phyloP scores from a whole-genome alignment of 2,888 invertebrate genomes.

The Cremastinae sp. region DNA sequence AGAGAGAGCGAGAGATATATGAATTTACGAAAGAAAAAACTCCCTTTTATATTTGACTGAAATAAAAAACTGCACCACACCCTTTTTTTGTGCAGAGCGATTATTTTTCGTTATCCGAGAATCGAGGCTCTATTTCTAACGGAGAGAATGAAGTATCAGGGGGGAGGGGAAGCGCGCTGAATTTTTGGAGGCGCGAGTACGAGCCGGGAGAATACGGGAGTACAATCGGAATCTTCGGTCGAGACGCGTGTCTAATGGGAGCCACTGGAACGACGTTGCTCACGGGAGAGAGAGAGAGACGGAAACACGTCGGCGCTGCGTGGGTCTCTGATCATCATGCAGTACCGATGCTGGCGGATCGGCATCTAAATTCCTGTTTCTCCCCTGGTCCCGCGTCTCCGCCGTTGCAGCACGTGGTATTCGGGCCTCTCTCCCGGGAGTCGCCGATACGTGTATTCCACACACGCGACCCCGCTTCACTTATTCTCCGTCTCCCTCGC shows the following conservation, averaged over 20 bases:
- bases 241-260: slow-evolving; percentile 52
- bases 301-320: slow-evolving; percentile 2
- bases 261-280: slow-evolving; percentile 53
- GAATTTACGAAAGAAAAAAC: too few relatives aligned
- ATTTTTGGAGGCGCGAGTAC: slow-evolving; percentile 44
- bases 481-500: slow-evolving; percentile 15
- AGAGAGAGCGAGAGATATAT: neutral
- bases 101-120: too few relatives aligned
- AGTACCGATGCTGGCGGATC: slow-evolving; percentile 51
- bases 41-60: too few relatives aligned
- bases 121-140: too few relatives aligned
- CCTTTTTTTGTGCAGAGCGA: too few relatives aligned
- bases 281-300: slow-evolving; percentile 22
- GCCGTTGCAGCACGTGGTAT: slow-evolving; percentile 55
- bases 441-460: slow-evolving; percentile 45
- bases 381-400: slow-evolving; percentile 39
- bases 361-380: slow-evolving; percentile 64
- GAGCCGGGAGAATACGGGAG: slow-evolving; percentile 25
- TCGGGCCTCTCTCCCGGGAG: slow-evolving; percentile 44
- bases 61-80: neutral
- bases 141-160: too few relatives aligned
- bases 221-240: slow-evolving; percentile 52
- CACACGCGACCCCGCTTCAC: slow-evolving; percentile 37
- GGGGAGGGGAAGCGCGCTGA: slow-evolving; percentile 51
- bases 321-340: slow-evolving; percentile 45